Conservation (phyloP, 1,140 invertebrate species). For the Rhagoletis zephyria region DNA sequence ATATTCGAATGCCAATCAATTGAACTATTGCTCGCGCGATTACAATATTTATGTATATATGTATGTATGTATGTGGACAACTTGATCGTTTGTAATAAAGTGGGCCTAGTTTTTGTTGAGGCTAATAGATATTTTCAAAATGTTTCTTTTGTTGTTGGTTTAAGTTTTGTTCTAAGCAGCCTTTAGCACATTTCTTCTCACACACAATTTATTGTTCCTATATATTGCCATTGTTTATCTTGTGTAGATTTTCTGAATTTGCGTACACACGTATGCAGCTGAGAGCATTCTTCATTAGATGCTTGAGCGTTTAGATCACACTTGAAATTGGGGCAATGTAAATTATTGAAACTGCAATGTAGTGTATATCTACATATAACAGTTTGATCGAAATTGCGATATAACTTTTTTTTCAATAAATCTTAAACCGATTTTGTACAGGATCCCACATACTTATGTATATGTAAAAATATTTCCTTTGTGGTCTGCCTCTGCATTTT, state of each 20-base stretch:
- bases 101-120: not conserved
- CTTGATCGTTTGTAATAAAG: not conserved
- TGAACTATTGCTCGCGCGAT: conserved; percentile 30
- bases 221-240: not conserved
- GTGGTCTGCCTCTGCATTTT: no score
- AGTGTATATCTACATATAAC: no score
- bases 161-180: no score
- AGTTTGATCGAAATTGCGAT: no score
- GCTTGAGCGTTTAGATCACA: conserved; percentile 4
- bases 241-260: not conserved
- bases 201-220: not conserved
- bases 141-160: not conserved
- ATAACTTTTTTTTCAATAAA: no score
- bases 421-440: not conserved
- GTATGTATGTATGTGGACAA: not conserved
- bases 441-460: not conserved
- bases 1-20: not conserved
- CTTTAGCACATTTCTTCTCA: not conserved
- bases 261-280: not conserved
- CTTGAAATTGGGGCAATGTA: not conserved
- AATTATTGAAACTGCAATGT: no score
- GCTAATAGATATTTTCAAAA: not conserved
- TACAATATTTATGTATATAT: not conserved
- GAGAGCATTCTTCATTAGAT: not conserved
- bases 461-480: not conserved